Evolutionary conservation across 1,140 invertebrate genomes (phyloP).

Genomic region (Drosophila athabasca): DNA sequence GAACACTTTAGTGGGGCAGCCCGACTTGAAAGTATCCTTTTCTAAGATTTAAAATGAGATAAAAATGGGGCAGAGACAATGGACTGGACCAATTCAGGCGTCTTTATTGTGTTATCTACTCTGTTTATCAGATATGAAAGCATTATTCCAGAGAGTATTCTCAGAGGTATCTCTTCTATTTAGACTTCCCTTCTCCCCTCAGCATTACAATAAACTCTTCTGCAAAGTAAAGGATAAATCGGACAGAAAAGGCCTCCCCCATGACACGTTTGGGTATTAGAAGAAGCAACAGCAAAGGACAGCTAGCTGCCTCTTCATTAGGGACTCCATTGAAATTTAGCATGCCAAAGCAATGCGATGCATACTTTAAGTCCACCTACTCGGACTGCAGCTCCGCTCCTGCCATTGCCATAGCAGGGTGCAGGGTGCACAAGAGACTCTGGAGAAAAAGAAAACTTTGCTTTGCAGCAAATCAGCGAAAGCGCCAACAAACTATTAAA

Average conservation of each 20-base stretch:
- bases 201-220: too few relatives aligned
- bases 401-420: conserved; percentile 1
- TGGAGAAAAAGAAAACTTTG: conserved; percentile 55
- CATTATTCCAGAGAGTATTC: too few relatives aligned
- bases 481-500: conserved; percentile 81
- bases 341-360: conserved; percentile 35
- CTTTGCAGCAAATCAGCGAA: conserved; percentile 76
- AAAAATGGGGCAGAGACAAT: too few relatives aligned
- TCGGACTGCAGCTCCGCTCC: conserved; percentile 6
- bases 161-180: too few relatives aligned
- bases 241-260: background rate
- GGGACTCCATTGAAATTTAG: conserved; percentile 65
- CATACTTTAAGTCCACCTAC: conserved; percentile 54
- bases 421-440: background rate
- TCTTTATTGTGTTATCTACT: background rate
- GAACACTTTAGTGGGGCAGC: background rate
- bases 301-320: conserved; percentile 59
- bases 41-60: background rate
- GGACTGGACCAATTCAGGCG: too few relatives aligned
- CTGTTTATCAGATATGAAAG: too few relatives aligned
- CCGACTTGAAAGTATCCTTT: conserved; percentile 1
- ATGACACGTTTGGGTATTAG: conserved; percentile 33
- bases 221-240: too few relatives aligned
- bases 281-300: conserved; percentile 5
- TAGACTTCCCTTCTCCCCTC: too few relatives aligned